These are phyloP conservation scores for Vombatus ursinus DNA, from an alignment of 2,113 vertebrate species.

Conservation along the genomic window DNA sequence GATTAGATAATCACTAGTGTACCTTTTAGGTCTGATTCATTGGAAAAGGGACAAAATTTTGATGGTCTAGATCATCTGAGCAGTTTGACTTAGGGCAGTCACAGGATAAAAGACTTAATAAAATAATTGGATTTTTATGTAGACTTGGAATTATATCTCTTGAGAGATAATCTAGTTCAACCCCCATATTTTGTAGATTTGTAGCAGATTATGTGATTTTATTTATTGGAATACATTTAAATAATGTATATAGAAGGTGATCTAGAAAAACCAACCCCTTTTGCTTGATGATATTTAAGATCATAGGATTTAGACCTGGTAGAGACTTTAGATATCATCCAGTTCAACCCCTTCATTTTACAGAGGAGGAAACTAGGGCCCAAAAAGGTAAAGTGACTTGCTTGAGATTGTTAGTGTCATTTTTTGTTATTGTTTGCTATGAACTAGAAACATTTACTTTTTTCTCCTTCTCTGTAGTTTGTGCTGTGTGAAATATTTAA, in stretches of 20 bases:
- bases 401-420: not conserved
- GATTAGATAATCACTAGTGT: not conserved
- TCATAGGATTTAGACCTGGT: not conserved
- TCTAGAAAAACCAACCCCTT: not conserved
- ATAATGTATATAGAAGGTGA: not conserved
- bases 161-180: not conserved
- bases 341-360: not conserved
- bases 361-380: not conserved
- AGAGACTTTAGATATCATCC: not conserved
- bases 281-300: not conserved
- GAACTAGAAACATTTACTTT: constrained; percentile 21
- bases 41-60: not conserved
- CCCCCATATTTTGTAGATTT: not conserved
- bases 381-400: not conserved
- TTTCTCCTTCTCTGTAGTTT: not conserved
- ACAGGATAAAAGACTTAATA: not conserved
- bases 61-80: not conserved
- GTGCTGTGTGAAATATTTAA: not conserved
- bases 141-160: not conserved
- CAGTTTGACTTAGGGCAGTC: not conserved
- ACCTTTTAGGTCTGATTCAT: not conserved
- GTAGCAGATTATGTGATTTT: not conserved
- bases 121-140: not conserved
- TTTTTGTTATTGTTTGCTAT: constrained; percentile 27
- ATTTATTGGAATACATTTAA: not conserved